phyloP scores from a whole-genome alignment of 2,888 invertebrate species.

The Melinaea marsaeus region DNA sequence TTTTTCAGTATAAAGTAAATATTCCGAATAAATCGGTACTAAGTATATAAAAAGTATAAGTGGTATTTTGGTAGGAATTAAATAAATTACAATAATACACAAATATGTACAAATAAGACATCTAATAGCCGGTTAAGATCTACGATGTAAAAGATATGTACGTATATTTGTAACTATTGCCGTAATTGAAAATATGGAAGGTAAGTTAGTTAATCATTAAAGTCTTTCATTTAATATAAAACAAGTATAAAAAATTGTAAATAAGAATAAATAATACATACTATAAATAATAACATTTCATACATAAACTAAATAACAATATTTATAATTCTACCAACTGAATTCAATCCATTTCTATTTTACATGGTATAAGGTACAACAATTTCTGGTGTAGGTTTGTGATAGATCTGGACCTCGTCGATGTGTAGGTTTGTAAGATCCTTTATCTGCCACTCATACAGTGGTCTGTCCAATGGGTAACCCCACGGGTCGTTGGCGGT shows the following conservation, averaged over 20 bases:
- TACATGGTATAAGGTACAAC: slow-evolving; percentile 34
- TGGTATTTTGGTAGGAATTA: neutral
- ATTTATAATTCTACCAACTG: neutral
- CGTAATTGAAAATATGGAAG: neutral
- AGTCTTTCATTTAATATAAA: slow-evolving; percentile 5
- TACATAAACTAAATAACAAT: slow-evolving; percentile 4
- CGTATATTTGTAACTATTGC: neutral
- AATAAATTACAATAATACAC: neutral
- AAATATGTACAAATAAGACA: neutral
- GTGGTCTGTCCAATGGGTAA: slow-evolving; percentile 76
- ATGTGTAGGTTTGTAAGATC: slow-evolving; percentile 68
- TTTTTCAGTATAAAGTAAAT: too few relatives aligned
- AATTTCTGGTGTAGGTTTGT: slow-evolving; percentile 66
- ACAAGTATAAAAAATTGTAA: neutral
- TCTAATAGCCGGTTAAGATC: neutral
- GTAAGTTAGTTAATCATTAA: neutral
- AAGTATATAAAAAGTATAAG: too few relatives aligned
- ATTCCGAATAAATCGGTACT: neutral
- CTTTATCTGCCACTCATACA: slow-evolving; percentile 54
- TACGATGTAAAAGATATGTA: neutral
- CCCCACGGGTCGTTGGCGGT: slow-evolving; percentile 72
- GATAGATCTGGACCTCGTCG: slow-evolving; percentile 71
- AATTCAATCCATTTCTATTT: neutral
- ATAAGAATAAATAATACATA: slow-evolving; percentile 9
- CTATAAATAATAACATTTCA: neutral